Evolutionary conservation across 2,888 invertebrate species (phyloP).

Genomic region (Lasioglossum zephyrum): DNA sequence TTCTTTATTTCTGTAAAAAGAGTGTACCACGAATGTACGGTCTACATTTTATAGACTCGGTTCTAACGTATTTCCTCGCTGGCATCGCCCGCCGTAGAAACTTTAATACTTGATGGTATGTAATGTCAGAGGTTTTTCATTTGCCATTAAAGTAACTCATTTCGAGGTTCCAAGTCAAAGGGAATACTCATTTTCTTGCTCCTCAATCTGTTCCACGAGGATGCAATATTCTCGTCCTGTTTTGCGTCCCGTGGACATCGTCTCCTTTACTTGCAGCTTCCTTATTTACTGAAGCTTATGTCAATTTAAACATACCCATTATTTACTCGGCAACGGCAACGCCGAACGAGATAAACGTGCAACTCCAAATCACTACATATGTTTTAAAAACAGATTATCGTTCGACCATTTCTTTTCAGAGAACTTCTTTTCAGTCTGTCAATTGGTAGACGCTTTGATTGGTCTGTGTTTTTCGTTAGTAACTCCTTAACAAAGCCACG

Average conservation of each 20-base stretch:
- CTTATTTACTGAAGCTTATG: conserved; percentile 31
- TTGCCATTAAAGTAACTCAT: neutral
- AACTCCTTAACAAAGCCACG: too few species aligned
- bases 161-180: conserved; percentile 15
- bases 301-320: conserved; percentile 35
- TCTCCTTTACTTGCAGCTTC: neutral
- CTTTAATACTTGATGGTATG: conserved; percentile 12
- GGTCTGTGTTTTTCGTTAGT: too few species aligned
- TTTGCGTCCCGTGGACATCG: neutral
- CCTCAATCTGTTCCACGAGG: neutral
- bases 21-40: neutral
- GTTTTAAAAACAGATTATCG: neutral
- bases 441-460: too few species aligned
- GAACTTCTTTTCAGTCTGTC: too few species aligned
- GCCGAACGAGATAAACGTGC: neutral
- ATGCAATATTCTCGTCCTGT: conserved; percentile 25
- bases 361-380: neutral
- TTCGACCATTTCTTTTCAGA: neutral
- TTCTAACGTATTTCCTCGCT: neutral
- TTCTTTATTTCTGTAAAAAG: neutral
- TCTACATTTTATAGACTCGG: neutral
- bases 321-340: neutral
- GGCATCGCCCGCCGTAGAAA: neutral
- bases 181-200: conserved; percentile 8
- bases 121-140: conserved; percentile 22